Conservation (phyloP, 2,113 vertebrate genomes). For the Sceloporus tristichus region DNA sequence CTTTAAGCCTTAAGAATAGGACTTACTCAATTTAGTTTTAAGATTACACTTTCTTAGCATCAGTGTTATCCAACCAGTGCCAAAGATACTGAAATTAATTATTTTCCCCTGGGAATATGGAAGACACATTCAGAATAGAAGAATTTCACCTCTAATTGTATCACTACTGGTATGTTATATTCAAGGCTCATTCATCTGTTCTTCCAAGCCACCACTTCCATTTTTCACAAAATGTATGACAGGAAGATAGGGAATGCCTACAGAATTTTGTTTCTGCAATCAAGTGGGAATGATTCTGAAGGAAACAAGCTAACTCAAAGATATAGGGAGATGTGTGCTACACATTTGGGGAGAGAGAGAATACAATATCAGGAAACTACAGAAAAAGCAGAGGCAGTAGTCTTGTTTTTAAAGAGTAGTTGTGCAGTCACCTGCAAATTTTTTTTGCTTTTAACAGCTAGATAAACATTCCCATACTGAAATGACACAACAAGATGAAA, state of each 20-base stretch:
- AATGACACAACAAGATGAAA: constrained; percentile 2
- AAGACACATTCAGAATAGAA: neutral
- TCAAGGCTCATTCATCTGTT: neutral
- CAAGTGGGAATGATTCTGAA: neutral
- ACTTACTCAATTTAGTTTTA: neutral
- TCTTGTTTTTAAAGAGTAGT: neutral
- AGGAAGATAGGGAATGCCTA: neutral
- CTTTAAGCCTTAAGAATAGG: neutral
- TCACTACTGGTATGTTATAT: neutral
- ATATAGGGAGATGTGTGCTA: neutral
- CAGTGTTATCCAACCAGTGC: neutral
- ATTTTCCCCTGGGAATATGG: neutral
- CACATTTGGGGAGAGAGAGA: neutral
- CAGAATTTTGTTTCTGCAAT: neutral
- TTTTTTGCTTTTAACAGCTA: no score
- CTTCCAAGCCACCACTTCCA: neutral
- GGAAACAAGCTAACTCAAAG: no score
- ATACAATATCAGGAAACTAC: neutral
- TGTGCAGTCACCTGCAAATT: neutral
- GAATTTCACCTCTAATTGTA: neutral
- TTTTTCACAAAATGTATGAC: neutral
- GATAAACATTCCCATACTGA: neutral
- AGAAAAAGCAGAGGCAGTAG: neutral
- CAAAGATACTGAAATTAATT: neutral
- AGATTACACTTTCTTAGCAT: neutral